Percentiles rank a stretch among this genome's conserved stretches.
Conservation (phyloP, 1,140 invertebrate species). For the Megathymus violae region DNA sequence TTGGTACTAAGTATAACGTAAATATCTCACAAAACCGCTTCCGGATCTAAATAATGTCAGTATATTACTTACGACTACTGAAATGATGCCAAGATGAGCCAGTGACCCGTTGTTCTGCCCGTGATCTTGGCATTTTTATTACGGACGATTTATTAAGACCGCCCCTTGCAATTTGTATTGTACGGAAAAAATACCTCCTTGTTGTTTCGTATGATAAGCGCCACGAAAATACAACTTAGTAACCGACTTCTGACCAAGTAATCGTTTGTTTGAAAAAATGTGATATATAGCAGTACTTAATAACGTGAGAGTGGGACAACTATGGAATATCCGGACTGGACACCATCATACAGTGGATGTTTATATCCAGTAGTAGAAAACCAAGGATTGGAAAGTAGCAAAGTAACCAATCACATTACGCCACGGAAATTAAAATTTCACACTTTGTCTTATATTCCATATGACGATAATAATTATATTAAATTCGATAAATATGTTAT, state of each 20-base stretch:
- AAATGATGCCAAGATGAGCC: slow-evolving; percentile 30
- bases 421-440: too few species aligned
- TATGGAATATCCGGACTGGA: too few species aligned
- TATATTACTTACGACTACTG: slow-evolving; percentile 23
- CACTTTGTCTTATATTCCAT: too few species aligned
- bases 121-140: slow-evolving; percentile 34
- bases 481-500: too few species aligned
- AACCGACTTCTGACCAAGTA: not conserved
- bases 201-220: slow-evolving; percentile 22
- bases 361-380: too few species aligned
- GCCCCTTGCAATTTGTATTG: slow-evolving; percentile 32
- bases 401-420: too few species aligned
- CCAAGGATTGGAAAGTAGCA: too few species aligned
- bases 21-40: slow-evolving; percentile 1
- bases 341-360: too few species aligned
- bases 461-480: too few species aligned
- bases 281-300: too few species aligned
- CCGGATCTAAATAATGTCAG: slow-evolving; percentile 4
- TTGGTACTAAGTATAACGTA: too few species aligned
- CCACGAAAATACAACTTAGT: slow-evolving; percentile 18
- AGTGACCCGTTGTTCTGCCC: slow-evolving; percentile 33
- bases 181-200: slow-evolving; percentile 28
- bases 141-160: slow-evolving; percentile 33
- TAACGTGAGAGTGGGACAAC: too few species aligned
- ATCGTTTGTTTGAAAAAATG: not conserved